phyloP scores from a whole-genome alignment of 2,797 vertebrate genomes.

The Chloroceryle inda region DNA sequence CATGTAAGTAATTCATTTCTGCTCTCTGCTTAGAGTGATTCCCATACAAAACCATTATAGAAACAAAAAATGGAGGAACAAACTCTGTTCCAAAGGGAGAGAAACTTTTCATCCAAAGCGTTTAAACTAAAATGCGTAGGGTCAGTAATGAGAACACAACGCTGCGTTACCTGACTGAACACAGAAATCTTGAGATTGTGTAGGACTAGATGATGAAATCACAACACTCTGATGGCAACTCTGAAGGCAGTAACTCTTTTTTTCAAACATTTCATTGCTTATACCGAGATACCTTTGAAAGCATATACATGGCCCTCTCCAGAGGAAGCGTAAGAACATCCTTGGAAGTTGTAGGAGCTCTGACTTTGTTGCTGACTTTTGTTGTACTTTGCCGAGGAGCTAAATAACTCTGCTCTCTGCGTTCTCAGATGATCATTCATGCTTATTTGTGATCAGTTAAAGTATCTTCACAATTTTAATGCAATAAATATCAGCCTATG shows the following conservation, averaged over 20 bases:
- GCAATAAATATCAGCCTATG: neutral
- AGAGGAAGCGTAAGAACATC: neutral
- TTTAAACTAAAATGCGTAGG: neutral
- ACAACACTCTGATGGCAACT: neutral
- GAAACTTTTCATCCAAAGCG: neutral
- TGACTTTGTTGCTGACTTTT: slow-evolving; percentile 8
- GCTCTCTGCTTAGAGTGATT: neutral
- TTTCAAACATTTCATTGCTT: neutral
- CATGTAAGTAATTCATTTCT: slow-evolving; percentile 39
- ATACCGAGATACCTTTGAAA: neutral
- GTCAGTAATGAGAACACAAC: neutral
- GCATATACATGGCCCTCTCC: neutral
- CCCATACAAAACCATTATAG: neutral
- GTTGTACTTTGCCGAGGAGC: neutral
- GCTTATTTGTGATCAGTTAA: neutral
- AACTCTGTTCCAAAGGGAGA: neutral
- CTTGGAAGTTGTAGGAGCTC: neutral
- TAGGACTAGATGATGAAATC: neutral
- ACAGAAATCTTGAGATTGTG: neutral
- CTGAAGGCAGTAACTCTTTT: neutral
- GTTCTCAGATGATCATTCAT: neutral
- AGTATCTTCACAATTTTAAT: neutral
- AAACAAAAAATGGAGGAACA: neutral
- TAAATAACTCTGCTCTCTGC: neutral
- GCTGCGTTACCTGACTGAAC: neutral